Evolutionary conservation across 2,113 vertebrate species (phyloP).

Genomic region (Anguilla rostrata): DNA sequence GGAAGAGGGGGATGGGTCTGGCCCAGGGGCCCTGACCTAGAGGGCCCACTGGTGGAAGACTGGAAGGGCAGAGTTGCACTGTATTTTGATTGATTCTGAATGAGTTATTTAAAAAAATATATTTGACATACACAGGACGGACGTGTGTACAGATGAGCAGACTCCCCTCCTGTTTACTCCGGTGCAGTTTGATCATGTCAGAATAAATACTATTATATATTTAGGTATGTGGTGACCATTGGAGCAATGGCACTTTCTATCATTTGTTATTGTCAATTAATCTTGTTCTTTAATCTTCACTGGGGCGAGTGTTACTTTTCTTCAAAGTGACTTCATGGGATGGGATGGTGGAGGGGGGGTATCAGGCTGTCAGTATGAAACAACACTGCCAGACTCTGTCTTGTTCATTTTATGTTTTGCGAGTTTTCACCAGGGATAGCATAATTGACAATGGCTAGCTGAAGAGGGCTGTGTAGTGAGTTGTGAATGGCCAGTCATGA

Average conservation of each 20-base stretch:
- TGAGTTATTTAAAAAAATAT: no score
- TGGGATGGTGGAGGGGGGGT: constrained; percentile 28
- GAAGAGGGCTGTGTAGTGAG: constrained; percentile 72
- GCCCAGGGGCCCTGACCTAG: no score
- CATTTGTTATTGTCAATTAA: constrained; percentile 12
- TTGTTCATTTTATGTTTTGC: constrained; percentile 67
- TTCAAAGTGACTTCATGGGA: constrained; percentile 56
- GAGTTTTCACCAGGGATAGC: constrained; percentile 77
- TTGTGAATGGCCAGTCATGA: constrained; percentile 81
- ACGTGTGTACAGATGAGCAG: neutral
- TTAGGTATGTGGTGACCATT: neutral
- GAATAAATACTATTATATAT: neutral
- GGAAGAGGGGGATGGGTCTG: no score
- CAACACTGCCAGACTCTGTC: constrained; percentile 70
- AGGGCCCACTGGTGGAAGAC: no score
- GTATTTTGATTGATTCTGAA: no score
- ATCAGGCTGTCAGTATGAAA: constrained; percentile 70
- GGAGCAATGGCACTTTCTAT: constrained; percentile 26
- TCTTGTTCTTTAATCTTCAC: constrained; percentile 14
- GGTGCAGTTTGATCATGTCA: neutral
- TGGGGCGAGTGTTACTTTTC: constrained; percentile 58
- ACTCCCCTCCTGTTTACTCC: neutral
- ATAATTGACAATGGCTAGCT: constrained; percentile 81
- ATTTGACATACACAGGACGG: neutral
- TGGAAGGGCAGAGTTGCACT: no score